phyloP scores from a whole-genome alignment of 2,888 invertebrate genomes.

The Silvanus unidentatus region DNA sequence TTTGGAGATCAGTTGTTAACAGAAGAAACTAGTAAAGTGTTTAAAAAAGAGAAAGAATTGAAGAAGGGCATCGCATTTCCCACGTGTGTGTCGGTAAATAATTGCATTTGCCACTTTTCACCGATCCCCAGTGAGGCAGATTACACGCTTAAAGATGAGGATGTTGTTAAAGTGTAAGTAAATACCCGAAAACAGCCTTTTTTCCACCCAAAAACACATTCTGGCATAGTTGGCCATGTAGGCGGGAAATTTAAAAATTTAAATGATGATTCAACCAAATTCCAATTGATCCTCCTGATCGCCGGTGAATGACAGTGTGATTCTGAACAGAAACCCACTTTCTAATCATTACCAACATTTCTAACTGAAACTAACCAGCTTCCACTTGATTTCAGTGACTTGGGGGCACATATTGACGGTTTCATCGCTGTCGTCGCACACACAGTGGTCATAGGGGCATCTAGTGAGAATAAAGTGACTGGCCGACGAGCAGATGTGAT shows the following conservation, averaged over 20 bases:
- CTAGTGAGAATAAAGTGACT: slow-evolving; percentile 65
- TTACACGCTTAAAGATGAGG: slow-evolving; percentile 78
- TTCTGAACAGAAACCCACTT: slow-evolving; percentile 14
- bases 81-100: slow-evolving; percentile 96
- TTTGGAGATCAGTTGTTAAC: slow-evolving; percentile 80
- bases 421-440: slow-evolving; percentile 98
- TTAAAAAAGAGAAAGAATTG: slow-evolving; percentile 96
- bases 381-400: slow-evolving; percentile 63
- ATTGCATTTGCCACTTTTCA: slow-evolving; percentile 98
- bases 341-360: no score
- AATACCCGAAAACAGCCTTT: neutral
- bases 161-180: slow-evolving; percentile 95
- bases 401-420: slow-evolving; percentile 98
- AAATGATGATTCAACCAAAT: slow-evolving; percentile 23
- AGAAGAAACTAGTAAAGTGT: slow-evolving; percentile 93
- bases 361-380: no score
- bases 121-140: slow-evolving; percentile 91
- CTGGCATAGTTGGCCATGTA: no score
- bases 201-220: no score
- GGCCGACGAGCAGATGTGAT: slow-evolving; percentile 93
- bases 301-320: slow-evolving; percentile 4
- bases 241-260: slow-evolving; percentile 1
- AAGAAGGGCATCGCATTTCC: slow-evolving; percentile 99
- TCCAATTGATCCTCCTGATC: slow-evolving; percentile 36
- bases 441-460: slow-evolving; percentile 82